Evolutionary conservation across 2,113 vertebrate species (phyloP).

Genomic region (Tyto alba): DNA sequence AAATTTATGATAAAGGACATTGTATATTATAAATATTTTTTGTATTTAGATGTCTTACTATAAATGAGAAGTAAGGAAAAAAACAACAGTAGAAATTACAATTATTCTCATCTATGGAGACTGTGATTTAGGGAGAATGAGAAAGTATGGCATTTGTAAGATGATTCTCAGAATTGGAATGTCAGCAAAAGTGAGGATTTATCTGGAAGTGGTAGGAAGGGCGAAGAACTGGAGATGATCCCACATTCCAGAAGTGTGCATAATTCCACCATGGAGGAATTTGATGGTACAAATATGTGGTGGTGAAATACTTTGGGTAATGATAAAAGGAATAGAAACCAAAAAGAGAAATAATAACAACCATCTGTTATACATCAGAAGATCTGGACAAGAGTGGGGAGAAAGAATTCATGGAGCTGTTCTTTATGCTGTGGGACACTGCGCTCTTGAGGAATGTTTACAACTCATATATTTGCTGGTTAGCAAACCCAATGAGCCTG

Average conservation of each 20-base stretch:
- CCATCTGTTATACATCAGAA: slow-evolving; percentile 48
- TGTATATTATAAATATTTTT: neutral
- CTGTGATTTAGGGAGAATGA: neutral
- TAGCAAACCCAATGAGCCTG: neutral
- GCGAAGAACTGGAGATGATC: neutral
- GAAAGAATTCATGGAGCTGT: neutral
- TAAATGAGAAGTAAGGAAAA: neutral
- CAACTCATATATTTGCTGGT: neutral
- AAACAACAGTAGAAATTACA: neutral
- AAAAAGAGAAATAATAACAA: slow-evolving; percentile 27
- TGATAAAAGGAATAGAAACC: slow-evolving; percentile 44
- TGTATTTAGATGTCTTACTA: neutral
- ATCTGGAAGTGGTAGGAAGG: neutral
- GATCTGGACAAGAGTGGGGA: neutral
- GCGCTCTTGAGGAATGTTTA: neutral
- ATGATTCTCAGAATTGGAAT: neutral
- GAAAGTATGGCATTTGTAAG: neutral
- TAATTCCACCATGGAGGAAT: slow-evolving; percentile 13
- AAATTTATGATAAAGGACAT: neutral
- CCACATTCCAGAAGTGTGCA: slow-evolving; percentile 3
- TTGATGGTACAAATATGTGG: neutral
- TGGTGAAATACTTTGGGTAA: slow-evolving; percentile 43
- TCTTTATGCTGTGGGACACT: neutral
- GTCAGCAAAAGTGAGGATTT: neutral
- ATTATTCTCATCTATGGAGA: neutral